Evolutionary conservation across 2,888 invertebrate species (phyloP), one percentile per base, ranked within the genome.

Genomic region (Tribolium freemani): DNA sequence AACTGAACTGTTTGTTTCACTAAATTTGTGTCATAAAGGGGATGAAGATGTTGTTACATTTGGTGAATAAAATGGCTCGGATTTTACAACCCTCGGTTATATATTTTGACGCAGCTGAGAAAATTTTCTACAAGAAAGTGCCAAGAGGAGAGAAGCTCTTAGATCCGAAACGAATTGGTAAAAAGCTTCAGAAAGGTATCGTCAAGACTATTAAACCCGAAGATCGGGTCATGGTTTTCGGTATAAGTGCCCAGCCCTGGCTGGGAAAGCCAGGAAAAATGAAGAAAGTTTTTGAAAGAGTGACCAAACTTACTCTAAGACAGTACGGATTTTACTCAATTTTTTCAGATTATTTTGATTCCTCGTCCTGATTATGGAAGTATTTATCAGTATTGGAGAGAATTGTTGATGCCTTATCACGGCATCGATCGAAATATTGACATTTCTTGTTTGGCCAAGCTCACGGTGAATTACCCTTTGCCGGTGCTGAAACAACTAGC

Each of bases 41-140:
- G 1, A 86, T 92, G 68, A 91, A 91, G 79, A 90, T 89, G 84
- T 88, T 96, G 78, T 88, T 93, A 72, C 88, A 90, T 73, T 88
- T 91, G 20, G 87, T 95, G 0, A 89, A 89, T 54, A 94, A 91
- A 88, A 91, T 92, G 79, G 88, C 91, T 20, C 87, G 88, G 73
- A 66, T 90, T n/a, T 89, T 91, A 81, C 93, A 94, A 78, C 95
- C 95, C 0, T 90, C 93, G 0, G 87, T 96, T 0, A 90, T 95
- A 72, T 89, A 91, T 75, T 89, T 95, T 16, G 91, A 92, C 3
- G 87, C 89, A 53, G 92, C 89, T 0, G 93, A 93, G 71, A 91
- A 89, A 80, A 88, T 92, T 75, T 95, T 93, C 86, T 91, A 90
- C 74, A 92, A 91, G 78, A 91, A 89, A 83, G 89, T 92, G 2